phyloP scores from a whole-genome alignment of 2,888 invertebrate genomes.

The Leistus spinibarbis region DNA sequence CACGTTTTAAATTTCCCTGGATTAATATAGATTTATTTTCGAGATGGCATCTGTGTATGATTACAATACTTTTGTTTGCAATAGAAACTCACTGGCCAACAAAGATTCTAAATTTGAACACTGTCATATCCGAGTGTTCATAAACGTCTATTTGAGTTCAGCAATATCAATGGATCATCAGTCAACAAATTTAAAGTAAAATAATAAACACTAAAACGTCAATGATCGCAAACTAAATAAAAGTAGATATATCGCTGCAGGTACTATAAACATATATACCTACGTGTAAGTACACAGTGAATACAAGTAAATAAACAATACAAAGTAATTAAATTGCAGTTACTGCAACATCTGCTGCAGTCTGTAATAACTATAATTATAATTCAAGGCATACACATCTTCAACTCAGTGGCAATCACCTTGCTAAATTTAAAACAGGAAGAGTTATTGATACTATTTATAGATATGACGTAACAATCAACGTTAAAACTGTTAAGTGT shows the following conservation, averaged over 20 bases:
- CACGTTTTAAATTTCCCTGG: no score
- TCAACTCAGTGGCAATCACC: neutral
- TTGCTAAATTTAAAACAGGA: neutral
- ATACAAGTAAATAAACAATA: neutral
- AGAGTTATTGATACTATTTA: neutral
- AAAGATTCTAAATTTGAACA: no score
- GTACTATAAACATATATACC: neutral
- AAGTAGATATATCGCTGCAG: neutral
- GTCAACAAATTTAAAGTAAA: no score
- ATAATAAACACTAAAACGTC: neutral
- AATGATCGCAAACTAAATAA: neutral
- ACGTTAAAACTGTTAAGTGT: no score
- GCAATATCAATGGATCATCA: neutral
- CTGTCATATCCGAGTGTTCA: no score
- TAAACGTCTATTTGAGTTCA: neutral
- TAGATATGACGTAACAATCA: neutral
- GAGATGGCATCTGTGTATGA: no score
- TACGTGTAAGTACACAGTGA: neutral
- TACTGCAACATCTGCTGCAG: neutral
- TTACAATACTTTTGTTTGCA: no score
- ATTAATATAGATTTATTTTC: no score
- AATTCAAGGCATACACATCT: neutral
- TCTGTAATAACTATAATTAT: no score
- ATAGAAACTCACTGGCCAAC: no score
- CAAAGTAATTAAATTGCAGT: neutral